phyloP scores from a whole-genome alignment of 2,797 vertebrate genomes.

The Tangara arthus region DNA sequence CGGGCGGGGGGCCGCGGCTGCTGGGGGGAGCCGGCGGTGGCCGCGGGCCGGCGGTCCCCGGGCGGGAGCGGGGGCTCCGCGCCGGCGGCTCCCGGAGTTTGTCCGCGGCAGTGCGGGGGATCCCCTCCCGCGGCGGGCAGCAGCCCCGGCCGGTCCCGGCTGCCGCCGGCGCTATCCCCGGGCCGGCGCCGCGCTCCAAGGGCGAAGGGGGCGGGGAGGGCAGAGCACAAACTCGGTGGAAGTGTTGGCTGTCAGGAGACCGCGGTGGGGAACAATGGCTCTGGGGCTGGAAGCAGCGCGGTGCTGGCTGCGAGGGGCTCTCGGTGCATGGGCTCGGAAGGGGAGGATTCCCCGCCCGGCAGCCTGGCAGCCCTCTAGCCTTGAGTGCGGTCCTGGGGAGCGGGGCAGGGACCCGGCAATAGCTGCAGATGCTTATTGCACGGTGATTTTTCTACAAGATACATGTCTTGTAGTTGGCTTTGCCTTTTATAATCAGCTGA shows the following conservation, averaged over 20 bases:
- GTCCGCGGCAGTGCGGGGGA: not conserved
- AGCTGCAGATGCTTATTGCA: not conserved
- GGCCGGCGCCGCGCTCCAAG: not conserved
- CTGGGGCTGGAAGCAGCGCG: not conserved
- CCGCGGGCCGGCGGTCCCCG: not conserved
- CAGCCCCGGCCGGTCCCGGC: not conserved
- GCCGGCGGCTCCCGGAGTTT: conserved; percentile 8
- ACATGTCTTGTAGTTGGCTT: not conserved
- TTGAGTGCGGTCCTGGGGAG: not conserved
- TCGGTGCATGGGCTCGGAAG: not conserved
- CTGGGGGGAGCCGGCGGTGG: not conserved
- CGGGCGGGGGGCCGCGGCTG: not conserved
- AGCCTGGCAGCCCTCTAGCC: not conserved
- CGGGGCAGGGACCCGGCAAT: not conserved
- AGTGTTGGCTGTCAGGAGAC: not conserved
- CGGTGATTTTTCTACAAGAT: not conserved
- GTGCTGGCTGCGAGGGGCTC: not conserved
- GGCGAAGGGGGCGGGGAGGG: not conserved
- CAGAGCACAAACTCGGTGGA: not conserved
- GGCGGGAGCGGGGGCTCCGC: not conserved
- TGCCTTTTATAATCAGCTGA: conserved; percentile 12
- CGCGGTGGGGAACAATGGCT: not conserved
- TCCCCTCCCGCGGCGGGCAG: not conserved
- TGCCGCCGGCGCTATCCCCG: not conserved
- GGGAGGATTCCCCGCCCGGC: not conserved